phyloP scores from a whole-genome alignment of 1,140 invertebrate species.

The Neuroterus valhalla region DNA sequence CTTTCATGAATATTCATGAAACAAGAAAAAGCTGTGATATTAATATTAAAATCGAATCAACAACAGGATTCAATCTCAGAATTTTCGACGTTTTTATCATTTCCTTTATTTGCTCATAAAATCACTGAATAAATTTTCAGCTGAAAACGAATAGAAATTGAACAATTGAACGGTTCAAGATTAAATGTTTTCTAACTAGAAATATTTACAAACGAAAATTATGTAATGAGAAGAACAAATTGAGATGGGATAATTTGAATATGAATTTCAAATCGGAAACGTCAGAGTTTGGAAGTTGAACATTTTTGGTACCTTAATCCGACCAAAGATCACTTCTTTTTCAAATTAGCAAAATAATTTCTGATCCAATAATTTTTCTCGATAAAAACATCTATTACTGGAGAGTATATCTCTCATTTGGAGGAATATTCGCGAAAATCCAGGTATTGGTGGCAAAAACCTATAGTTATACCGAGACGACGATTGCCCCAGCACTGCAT shows the following conservation, averaged over 20 bases:
- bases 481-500: conserved; percentile 57
- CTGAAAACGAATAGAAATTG: too few species aligned
- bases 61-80: background rate
- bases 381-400: conserved; percentile 13
- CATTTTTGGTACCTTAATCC: too few species aligned
- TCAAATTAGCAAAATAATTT: background rate
- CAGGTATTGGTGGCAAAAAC: conserved; percentile 56
- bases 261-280: background rate
- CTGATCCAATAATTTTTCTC: background rate
- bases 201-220: too few species aligned
- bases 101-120: too few species aligned
- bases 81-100: too few species aligned
- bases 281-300: too few species aligned
- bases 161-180: too few species aligned
- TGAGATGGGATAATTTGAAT: background rate
- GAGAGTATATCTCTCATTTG: conserved; percentile 26
- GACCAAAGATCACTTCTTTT: too few species aligned
- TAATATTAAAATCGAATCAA: conserved; percentile 2
- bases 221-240: background rate
- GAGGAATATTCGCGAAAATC: conserved; percentile 43
- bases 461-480: conserved; percentile 50
- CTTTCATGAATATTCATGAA: conserved; percentile 17
- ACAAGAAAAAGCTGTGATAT: background rate
- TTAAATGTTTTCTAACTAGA: too few species aligned
- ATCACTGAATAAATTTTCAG: too few species aligned